Conservation (phyloP, 2,113 vertebrate species). For the Pygoscelis antarcticus region DNA sequence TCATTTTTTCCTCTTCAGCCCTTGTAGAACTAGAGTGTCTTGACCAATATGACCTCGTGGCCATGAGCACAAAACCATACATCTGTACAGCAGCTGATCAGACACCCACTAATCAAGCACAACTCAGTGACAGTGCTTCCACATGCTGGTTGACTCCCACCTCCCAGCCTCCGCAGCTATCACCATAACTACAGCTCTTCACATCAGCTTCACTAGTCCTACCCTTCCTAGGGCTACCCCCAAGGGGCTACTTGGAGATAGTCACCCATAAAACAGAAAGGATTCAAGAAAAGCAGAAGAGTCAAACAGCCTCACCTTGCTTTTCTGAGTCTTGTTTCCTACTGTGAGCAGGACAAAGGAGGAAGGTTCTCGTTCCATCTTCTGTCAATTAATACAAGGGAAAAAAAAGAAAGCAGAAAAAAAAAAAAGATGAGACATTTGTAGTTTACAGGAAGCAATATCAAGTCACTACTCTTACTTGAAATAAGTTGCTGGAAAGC, state of each 20-base stretch:
- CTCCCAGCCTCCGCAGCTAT: not conserved
- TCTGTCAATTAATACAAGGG: constrained; percentile 40
- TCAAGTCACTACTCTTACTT: not conserved
- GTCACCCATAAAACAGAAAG: not conserved
- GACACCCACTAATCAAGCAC: not conserved
- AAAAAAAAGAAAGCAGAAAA: not conserved
- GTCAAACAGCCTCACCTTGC: constrained; percentile 83
- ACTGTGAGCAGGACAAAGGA: constrained; percentile 86
- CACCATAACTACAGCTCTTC: not conserved
- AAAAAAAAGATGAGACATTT: not conserved
- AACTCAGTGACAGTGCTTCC: not conserved
- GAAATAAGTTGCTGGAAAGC: not conserved
- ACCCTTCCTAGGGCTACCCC: not conserved
- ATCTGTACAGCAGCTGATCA: not conserved
- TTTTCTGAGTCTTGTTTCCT: constrained; percentile 82
- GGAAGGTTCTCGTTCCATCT: constrained; percentile 78
- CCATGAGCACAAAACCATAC: not conserved
- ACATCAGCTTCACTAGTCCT: not conserved
- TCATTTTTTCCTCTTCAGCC: not conserved
- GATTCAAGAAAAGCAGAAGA: not conserved
- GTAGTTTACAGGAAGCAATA: not conserved
- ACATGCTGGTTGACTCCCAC: not conserved
- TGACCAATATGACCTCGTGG: not conserved
- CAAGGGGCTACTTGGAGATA: not conserved
- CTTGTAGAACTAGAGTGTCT: not conserved